Evolutionary conservation across 2,888 invertebrate species (phyloP), one percentile per base, ranked within the genome.

Genomic region (Catocala fraxini): DNA sequence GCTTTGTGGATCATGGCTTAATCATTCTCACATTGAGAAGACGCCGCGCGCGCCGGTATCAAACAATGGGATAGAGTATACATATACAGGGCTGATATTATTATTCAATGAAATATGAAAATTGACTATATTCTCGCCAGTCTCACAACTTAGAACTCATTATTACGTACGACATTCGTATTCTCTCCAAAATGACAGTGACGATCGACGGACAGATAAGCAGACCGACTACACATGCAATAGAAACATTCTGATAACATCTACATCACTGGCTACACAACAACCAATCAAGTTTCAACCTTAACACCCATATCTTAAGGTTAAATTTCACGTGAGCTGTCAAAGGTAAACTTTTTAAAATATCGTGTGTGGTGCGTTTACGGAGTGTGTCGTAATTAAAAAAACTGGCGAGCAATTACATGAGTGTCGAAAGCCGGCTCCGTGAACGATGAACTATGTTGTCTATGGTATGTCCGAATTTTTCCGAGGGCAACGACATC

Each of bases 351-450:
- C 64, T 68, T 77, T 71, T 68, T 59, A 73, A 72, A 70, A 65
- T 70, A 65, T 64, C 75, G 73, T 73, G 75, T 77, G 75, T 73
- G 73, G 73, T 67, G 75, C 75, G 73, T 79, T 80, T 78, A 80
- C 75, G 57, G 64, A 79, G 76, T 78, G 75, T 84, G 85, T 84
- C 74, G 86, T 81, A 86, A 86, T 86, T 86, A 79, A 79, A 79
- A 73, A 75, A 84, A 83, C 80, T 80, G 58, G 75, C 76, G 67
- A 65, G 76, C 71, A 71, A 71, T 68, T 72, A 72, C 68, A 69
- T 70, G 75, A 74, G 78, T 79, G 79, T 76, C 70, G 80, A 77
- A 77, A 80, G 78, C 78, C 67, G 74, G 59, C 71, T 73, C 59
- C 69, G 79, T 77, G 79, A 75, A 77, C 79, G 81, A 76, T 76